phyloP scores from a whole-genome alignment of 2,888 invertebrate genomes.

The Celastrina argiolus region DNA sequence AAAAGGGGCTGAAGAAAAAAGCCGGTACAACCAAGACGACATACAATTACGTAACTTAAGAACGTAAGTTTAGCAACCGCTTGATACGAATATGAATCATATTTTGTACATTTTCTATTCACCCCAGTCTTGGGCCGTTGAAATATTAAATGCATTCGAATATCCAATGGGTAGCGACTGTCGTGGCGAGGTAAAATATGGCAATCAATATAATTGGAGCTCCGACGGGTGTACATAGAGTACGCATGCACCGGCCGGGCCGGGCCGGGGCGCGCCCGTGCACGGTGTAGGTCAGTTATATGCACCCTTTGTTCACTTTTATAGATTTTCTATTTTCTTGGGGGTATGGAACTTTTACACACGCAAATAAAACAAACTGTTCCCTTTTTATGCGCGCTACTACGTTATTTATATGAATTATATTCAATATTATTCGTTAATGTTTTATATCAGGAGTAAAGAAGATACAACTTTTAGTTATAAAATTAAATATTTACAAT shows the following conservation, averaged over 20 bases:
- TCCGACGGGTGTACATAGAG: constrained; percentile 42
- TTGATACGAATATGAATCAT: not conserved
- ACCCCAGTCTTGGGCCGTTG: not conserved
- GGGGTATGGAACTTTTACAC: too few relatives aligned
- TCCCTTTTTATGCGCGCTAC: too few relatives aligned
- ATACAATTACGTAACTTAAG: not conserved
- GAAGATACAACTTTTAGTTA: too few relatives aligned
- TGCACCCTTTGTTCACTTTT: constrained; percentile 14
- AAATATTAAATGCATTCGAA: not conserved
- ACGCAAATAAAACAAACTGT: too few relatives aligned
- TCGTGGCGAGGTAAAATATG: constrained; percentile 29
- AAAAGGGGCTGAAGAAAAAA: not conserved
- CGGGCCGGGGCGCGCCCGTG: constrained; percentile 44
- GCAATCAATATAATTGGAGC: constrained; percentile 48
- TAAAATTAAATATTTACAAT: too few relatives aligned
- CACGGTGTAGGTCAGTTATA: constrained; percentile 61
- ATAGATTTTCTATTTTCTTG: not conserved
- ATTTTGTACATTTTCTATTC: not conserved
- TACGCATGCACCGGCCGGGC: constrained; percentile 55
- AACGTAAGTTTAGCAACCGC: not conserved
- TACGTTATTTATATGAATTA: too few relatives aligned
- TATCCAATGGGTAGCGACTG: constrained; percentile 6
- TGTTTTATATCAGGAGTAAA: too few relatives aligned
- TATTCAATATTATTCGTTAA: too few relatives aligned
- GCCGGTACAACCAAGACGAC: not conserved